Conservation (phyloP, 2,888 invertebrate genomes). For the Erynnis tages region DNA sequence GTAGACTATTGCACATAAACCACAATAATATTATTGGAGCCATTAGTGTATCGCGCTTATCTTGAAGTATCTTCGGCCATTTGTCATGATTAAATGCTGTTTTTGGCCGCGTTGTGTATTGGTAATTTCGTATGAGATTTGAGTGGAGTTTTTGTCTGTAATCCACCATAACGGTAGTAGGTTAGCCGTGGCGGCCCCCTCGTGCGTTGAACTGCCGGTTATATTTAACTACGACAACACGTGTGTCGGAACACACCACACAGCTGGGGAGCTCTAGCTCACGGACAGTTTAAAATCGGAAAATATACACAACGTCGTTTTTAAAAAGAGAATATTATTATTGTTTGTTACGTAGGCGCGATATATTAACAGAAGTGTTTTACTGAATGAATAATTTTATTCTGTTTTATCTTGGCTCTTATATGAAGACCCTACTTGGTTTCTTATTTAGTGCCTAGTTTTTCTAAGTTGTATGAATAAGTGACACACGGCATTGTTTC, state of each 20-base stretch:
- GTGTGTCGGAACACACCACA: conserved; percentile 63
- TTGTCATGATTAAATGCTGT: background rate
- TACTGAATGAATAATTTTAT: too few species aligned
- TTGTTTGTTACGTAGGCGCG: too few species aligned
- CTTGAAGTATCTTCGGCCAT: background rate
- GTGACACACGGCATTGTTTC: too few species aligned
- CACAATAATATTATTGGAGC: conserved; percentile 32
- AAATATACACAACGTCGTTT: conserved; percentile 4
- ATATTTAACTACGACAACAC: conserved; percentile 78
- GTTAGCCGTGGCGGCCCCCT: conserved; percentile 63
- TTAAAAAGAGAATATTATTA: background rate
- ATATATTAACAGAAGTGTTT: too few species aligned
- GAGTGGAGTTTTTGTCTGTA: conserved; percentile 22
- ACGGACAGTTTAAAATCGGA: conserved; percentile 26
- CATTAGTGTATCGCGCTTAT: conserved; percentile 16
- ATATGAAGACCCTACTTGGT: too few species aligned
- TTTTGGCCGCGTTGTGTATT: background rate
- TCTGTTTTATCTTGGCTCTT: too few species aligned
- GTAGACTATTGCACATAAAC: conserved; percentile 32
- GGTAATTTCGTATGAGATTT: background rate
- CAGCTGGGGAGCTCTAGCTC: conserved; percentile 36
- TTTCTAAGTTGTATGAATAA: too few species aligned
- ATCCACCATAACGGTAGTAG: conserved; percentile 51
- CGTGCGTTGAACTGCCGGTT: conserved; percentile 76
- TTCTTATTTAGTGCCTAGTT: too few species aligned